Conservation (phyloP, 2,888 invertebrate genomes). For the Fabriciana adippe region DNA sequence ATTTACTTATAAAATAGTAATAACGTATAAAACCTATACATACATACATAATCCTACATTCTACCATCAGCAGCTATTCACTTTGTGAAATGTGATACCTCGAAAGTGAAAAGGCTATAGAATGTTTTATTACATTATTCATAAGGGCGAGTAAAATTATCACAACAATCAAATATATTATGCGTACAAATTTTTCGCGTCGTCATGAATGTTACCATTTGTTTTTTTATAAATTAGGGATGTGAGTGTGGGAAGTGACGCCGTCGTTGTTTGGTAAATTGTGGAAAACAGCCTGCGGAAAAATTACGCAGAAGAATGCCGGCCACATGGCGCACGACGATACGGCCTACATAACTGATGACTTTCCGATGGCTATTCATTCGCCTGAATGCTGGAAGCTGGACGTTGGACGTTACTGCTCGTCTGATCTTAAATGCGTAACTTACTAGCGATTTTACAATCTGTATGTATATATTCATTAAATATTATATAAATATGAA, state of each 20-base stretch:
- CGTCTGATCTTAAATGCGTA: slow-evolving; percentile 37
- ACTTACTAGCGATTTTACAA: slow-evolving; percentile 18
- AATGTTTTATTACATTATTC: slow-evolving; percentile 18
- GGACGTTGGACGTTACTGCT: slow-evolving; percentile 22
- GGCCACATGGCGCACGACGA: slow-evolving; percentile 77
- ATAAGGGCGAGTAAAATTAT: slow-evolving; percentile 19
- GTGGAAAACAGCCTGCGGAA: slow-evolving; percentile 72
- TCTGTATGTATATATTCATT: neutral
- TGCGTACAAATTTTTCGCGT: slow-evolving; percentile 45
- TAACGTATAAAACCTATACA: neutral
- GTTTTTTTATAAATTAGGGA: slow-evolving; percentile 60
- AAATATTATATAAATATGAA: neutral
- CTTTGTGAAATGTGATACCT: slow-evolving; percentile 2
- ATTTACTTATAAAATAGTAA: neutral
- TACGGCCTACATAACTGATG: slow-evolving; percentile 80
- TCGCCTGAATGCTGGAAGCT: slow-evolving; percentile 54
- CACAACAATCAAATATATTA: slow-evolving; percentile 37
- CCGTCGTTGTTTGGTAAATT: slow-evolving; percentile 69
- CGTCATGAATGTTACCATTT: slow-evolving; percentile 54
- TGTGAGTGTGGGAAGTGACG: slow-evolving; percentile 51
- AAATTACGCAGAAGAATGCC: slow-evolving; percentile 68
- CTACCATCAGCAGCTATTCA: neutral
- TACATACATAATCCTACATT: neutral
- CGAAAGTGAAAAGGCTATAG: neutral
- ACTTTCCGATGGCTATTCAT: slow-evolving; percentile 80